Conservation (phyloP, 2,888 invertebrate genomes). For the Beris chalybata region DNA sequence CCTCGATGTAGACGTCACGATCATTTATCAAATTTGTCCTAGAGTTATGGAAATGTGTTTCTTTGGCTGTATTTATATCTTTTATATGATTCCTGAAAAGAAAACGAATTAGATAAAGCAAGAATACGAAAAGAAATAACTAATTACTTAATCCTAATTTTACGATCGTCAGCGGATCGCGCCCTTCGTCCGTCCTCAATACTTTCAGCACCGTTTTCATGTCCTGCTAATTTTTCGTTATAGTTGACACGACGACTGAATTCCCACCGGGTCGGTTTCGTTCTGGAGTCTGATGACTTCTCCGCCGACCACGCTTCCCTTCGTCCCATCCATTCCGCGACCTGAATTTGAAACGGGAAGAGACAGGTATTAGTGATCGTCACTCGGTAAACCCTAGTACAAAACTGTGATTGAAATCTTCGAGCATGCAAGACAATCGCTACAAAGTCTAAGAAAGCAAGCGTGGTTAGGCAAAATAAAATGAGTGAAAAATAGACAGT, state of each 20-base stretch:
- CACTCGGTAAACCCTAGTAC: too few relatives aligned
- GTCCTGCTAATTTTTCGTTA: slow-evolving; percentile 55
- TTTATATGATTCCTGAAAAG: slow-evolving; percentile 46
- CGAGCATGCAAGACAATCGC: too few relatives aligned
- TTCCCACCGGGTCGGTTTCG: slow-evolving; percentile 72
- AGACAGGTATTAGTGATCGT: too few relatives aligned
- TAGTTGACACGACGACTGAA: slow-evolving; percentile 65
- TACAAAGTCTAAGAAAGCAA: too few relatives aligned
- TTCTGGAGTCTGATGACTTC: slow-evolving; percentile 64
- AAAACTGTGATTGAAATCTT: too few relatives aligned
- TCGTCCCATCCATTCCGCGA: slow-evolving; percentile 72
- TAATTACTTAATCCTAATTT: slow-evolving; percentile 52
- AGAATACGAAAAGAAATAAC: too few relatives aligned
- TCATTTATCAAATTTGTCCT: slow-evolving; percentile 56
- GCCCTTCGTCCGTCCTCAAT: slow-evolving; percentile 44
- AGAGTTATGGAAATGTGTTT: slow-evolving; percentile 55
- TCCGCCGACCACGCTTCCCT: slow-evolving; percentile 88
- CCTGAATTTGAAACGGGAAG: slow-evolving; percentile 43
- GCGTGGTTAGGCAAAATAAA: too few relatives aligned
- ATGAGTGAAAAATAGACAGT: too few relatives aligned
- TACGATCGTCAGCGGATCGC: slow-evolving; percentile 52
- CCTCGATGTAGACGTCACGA: slow-evolving; percentile 54
- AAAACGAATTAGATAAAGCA: too few relatives aligned
- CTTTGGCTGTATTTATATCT: slow-evolving; percentile 51
- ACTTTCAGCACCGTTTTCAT: slow-evolving; percentile 52